Base-by-base conservation (phyloP, 2,888 invertebrate genomes). In the Plebejus melissa region DNA sequence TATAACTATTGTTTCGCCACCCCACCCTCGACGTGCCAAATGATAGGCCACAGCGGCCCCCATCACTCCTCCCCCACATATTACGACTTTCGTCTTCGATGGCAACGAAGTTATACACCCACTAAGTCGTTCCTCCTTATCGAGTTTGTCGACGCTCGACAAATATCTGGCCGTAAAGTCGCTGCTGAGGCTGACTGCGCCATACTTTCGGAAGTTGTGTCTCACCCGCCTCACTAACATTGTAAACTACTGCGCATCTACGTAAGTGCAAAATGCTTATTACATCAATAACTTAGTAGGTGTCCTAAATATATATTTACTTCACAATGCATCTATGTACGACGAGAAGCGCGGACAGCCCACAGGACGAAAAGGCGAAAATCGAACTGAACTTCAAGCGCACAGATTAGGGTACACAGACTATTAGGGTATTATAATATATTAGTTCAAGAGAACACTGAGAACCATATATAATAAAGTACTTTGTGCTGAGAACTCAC, bases 11-110 rank as follows among this genome's bases (percentile, higher is more conserved):
- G 98, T 97, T 79, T 97, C 95, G 41, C 94, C 92, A 9, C 97
- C 97, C 96, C 97, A 97, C 75, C 98, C 98, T 80, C 96, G 90
- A 82, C 96, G 92, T 0, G 97, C 96, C 71, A 99, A 91, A 87
- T 98, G 97, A 87, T 98, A 98, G 13, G 98, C 98, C 9, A 98
- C 97, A 2, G 98, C 97, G 11, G 97, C 96, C 4, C 98, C 98
- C 94, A 98, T 97, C 69, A 98, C 96, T 38, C 98, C 98, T 22
- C 98, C 98, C 3, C 98, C 98, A 87, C 98, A 98, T 83, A 98
- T 96, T 69, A 98, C 97, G 69, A 98, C 97, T 83, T 95, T 95
- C 0, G 96, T 94, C 83, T 95, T 92, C 69, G 87, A 77, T 0
- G 92, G 93, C 76, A 93, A 81, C 32, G 83, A 79, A 54, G 86